Percentiles rank a stretch among this genome's conserved stretches.
These are phyloP conservation scores for Gallinago paraguaiae DNA, from an alignment of 2,113 vertebrate species.

Conservation along the genomic window DNA sequence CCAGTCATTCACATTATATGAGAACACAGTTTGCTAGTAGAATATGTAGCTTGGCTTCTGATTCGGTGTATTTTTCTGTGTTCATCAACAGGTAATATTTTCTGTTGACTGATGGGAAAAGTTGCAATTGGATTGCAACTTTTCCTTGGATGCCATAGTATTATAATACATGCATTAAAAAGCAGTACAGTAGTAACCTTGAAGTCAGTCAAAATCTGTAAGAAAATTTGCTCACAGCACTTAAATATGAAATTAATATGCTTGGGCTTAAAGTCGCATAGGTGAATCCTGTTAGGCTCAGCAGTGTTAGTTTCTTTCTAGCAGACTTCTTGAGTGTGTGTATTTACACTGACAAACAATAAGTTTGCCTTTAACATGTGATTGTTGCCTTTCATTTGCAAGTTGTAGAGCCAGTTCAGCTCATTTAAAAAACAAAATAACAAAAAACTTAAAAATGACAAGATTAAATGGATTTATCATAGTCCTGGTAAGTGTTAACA, in stretches of 20 bases:
- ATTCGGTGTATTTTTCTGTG: neutral
- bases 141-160: neutral
- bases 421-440: neutral
- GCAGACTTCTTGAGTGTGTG: neutral
- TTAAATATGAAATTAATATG: neutral
- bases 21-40: neutral
- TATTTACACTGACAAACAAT: neutral
- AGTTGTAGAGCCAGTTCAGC: neutral
- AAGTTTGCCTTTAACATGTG: neutral
- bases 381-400: neutral
- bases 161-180: neutral
- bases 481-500: neutral
- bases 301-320: neutral
- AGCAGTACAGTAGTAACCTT: neutral
- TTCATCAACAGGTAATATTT: neutral
- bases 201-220: neutral
- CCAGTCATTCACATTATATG: rapidly evolving
- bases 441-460: neutral
- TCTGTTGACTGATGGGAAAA: neutral
- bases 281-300: neutral
- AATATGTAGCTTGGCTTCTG: neutral
- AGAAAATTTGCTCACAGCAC: neutral
- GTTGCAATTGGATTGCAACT: neutral
- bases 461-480: neutral
- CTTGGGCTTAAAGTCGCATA: neutral